These are phyloP conservation scores for Amphiduros pacificus DNA, from an alignment of 2,888 invertebrate genomes.

Conservation along the genomic window DNA sequence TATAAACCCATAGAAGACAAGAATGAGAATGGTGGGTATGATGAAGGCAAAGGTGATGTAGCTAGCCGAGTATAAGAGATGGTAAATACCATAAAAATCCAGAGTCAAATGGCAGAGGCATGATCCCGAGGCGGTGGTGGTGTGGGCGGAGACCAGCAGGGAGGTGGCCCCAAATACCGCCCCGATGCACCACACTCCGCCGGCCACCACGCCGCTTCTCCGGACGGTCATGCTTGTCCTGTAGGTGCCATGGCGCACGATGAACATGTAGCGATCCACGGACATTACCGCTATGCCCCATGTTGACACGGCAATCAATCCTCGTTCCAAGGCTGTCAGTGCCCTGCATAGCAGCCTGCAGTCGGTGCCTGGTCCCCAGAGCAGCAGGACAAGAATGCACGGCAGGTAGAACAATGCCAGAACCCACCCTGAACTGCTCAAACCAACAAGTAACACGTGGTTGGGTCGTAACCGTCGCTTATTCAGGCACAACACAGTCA, in stretches of 20 bases:
- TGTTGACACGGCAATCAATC: constrained; percentile 2
- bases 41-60: constrained; percentile 7
- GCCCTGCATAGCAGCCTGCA: constrained; percentile 10
- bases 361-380: background rate
- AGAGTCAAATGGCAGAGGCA: constrained; percentile 13
- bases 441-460: constrained; percentile 1
- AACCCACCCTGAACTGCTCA: constrained; percentile 7
- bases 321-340: constrained; percentile 3
- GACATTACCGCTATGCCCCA: constrained; percentile 15
- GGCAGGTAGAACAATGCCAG: constrained; percentile 14
- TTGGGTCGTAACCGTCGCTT: background rate
- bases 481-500: constrained; percentile 8
- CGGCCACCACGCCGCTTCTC: background rate
- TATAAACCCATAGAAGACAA: constrained; percentile 14
- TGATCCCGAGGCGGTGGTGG: background rate
- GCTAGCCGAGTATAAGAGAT: constrained; percentile 9
- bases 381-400: constrained; percentile 6
- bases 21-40: constrained; percentile 9
- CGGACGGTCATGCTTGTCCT: constrained; percentile 1
- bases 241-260: constrained; percentile 13
- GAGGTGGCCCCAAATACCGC: constrained; percentile 3
- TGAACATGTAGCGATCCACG: constrained; percentile 15
- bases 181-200: constrained; percentile 1
- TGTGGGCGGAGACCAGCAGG: constrained; percentile 3
- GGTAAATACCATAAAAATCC: constrained; percentile 13